Percentiles rank a stretch among this genome's conserved stretches.
Evolutionary conservation across 1,140 invertebrate species (phyloP).

Genomic region (Anastrepha ludens): DNA sequence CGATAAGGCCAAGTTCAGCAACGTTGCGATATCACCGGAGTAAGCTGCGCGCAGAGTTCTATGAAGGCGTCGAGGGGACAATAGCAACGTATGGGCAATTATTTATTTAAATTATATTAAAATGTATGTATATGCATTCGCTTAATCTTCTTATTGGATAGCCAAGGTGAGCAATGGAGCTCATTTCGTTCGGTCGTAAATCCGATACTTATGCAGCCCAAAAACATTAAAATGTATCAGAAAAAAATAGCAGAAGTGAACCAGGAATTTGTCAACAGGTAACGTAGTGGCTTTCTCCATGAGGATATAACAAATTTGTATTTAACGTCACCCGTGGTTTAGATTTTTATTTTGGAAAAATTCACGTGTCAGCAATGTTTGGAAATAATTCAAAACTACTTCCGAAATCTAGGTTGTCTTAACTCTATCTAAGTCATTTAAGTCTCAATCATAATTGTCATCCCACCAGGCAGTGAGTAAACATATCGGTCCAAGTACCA

Average conservation of each 20-base stretch:
- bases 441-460: too few species aligned
- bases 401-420: too few species aligned
- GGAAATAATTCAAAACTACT: too few species aligned
- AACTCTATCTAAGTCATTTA: too few species aligned
- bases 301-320: too few species aligned
- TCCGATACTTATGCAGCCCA: conserved; percentile 58
- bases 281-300: background rate
- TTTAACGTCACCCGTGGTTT: too few species aligned
- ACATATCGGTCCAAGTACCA: too few species aligned
- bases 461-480: too few species aligned
- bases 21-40: conserved; percentile 52
- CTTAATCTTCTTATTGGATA: conserved; percentile 53
- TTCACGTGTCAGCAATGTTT: too few species aligned
- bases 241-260: conserved; percentile 51
- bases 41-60: conserved; percentile 57
- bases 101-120: background rate
- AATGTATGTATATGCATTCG: background rate
- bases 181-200: conserved; percentile 56
- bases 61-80: conserved; percentile 53
- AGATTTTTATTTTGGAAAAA: too few species aligned
- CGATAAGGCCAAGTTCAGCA: conserved; percentile 31
- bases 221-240: conserved; percentile 54
- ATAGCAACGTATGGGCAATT: conserved; percentile 46
- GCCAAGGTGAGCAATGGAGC: conserved; percentile 61
- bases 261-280: conserved; percentile 66